Evolutionary conservation across 1,140 invertebrate species (phyloP), one percentile per base, ranked within the genome.

Genomic region (Sinella curviseta): DNA sequence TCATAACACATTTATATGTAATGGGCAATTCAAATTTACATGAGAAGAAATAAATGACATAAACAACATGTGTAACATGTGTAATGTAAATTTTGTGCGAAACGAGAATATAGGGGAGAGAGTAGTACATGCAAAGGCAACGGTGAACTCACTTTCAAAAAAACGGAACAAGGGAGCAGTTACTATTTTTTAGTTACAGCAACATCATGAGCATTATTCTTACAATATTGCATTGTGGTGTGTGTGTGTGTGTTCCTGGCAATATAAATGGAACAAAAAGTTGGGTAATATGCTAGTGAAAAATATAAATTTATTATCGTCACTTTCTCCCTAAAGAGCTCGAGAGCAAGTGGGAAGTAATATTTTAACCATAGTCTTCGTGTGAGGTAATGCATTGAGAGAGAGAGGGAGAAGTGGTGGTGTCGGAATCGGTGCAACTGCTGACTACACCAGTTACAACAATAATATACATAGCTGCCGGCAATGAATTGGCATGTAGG

Each of bases 261-360:
- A n/a, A n/a, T n/a, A n/a, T n/a, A n/a, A n/a, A n/a, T n/a, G n/a
- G n/a, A n/a, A n/a, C n/a, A 60, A 60, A 60, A 60, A 16, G 57
- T 60, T 60, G 8, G 8, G 57, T 60, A 14, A 33, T n/a, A n/a
- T 30, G 28, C 31, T 70, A 16, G 26, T 60, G 55, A 70, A 70
- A 70, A 70, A 33, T 30, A 70, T 33, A 30, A 70, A 70, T 70
- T 70, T 70, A 33, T 70, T 70, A 30, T 30, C 65, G 65, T 70
- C 65, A 70, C 65, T 70, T 70, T 33, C 14, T 33, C 65, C n/a
- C 65, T 30, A 33, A 70, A 70, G n/a, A 30, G 26, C 31, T 30
- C 2, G 12, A 33, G 31, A 33, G 28, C 26, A 8, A 14, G 31
- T 70, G 65, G 31, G 26, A 70, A 70, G 12, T 60, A 14, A 60